A percentile compares a stretch with the other conserved stretches of the same genome.
phyloP scores from a whole-genome alignment of 2,797 vertebrate species.

The Spheniscus humboldti region DNA sequence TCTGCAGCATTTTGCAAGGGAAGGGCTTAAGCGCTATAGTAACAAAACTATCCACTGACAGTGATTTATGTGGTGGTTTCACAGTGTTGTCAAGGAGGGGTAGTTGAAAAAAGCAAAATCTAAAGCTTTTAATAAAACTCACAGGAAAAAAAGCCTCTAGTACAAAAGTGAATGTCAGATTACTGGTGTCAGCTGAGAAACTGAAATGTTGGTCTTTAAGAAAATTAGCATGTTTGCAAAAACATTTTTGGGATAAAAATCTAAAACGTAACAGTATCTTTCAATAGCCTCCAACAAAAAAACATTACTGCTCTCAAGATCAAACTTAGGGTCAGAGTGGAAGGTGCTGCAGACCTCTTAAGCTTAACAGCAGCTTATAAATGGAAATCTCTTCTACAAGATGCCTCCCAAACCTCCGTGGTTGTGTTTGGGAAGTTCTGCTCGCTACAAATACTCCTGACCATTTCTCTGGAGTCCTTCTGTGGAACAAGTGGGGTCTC shows the following conservation, averaged over 20 bases:
- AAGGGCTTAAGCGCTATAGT: background rate
- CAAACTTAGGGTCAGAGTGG: background rate
- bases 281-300: background rate
- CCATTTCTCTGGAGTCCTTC: background rate
- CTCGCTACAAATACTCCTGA: background rate
- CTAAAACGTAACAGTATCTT: background rate
- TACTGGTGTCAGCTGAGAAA: background rate
- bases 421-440: background rate
- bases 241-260: background rate
- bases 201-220: background rate
- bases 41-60: background rate
- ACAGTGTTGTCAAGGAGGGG: background rate
- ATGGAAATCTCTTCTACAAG: background rate
- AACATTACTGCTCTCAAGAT: background rate
- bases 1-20: background rate
- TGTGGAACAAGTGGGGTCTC: background rate
- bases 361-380: background rate
- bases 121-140: slow-evolving; percentile 8
- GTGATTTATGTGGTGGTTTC: slow-evolving; percentile 25
- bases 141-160: background rate
- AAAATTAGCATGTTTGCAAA: background rate
- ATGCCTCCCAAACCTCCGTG: background rate
- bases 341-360: background rate
- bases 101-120: background rate
- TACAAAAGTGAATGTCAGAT: background rate